Conservation (phyloP, 1,140 invertebrate species). For the Lucilia cuprina region DNA sequence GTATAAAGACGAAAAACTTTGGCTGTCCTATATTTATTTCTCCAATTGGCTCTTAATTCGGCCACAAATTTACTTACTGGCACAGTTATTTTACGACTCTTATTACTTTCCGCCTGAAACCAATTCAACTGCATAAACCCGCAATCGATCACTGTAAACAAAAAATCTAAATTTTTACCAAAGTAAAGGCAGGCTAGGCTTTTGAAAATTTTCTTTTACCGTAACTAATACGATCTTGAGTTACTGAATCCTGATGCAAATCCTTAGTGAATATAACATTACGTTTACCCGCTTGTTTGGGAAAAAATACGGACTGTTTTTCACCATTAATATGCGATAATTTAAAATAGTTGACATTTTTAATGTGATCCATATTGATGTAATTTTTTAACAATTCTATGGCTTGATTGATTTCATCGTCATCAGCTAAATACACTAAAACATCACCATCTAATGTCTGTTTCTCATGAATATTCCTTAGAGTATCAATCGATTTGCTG, state of each 20-base stretch:
- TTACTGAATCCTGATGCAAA: slow-evolving; percentile 80
- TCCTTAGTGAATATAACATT: slow-evolving; percentile 97
- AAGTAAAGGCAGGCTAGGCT: too few species aligned
- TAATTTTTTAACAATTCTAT: slow-evolving; percentile 74
- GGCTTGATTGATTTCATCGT: slow-evolving; percentile 87
- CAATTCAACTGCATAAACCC: slow-evolving; percentile 97
- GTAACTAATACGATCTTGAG: slow-evolving; percentile 76
- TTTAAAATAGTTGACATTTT: slow-evolving; percentile 66
- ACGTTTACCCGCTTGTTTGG: slow-evolving; percentile 74
- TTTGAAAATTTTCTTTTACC: slow-evolving; percentile 19
- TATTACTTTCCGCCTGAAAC: slow-evolving; percentile 83
- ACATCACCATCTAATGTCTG: slow-evolving; percentile 84
- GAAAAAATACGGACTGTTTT: slow-evolving; percentile 89
- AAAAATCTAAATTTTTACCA: not conserved
- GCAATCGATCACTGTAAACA: slow-evolving; percentile 87
- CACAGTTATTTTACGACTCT: slow-evolving; percentile 84
- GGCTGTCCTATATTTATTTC: slow-evolving; percentile 84
- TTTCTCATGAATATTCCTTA: slow-evolving; percentile 86
- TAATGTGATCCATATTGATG: slow-evolving; percentile 66
- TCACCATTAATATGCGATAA: slow-evolving; percentile 62
- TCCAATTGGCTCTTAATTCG: slow-evolving; percentile 89
- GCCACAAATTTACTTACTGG: slow-evolving; percentile 91
- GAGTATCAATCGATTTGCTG: slow-evolving; percentile 83
- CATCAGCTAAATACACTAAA: slow-evolving; percentile 92
- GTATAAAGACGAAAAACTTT: slow-evolving; percentile 83